These are phyloP conservation scores for Spinus pinus DNA, from an alignment of 2,797 vertebrate genomes.

Conservation along the genomic window DNA sequence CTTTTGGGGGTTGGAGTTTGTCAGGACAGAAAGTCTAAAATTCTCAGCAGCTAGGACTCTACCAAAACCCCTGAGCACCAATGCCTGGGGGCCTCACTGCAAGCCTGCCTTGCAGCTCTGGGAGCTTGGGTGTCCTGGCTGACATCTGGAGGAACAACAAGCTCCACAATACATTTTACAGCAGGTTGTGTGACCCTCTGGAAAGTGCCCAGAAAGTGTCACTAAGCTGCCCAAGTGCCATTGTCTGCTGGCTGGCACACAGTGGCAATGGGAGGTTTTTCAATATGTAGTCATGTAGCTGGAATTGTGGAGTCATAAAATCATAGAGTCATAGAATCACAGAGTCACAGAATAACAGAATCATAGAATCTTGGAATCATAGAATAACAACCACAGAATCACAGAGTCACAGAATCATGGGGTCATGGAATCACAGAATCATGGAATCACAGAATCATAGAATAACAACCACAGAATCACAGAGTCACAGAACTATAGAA, in stretches of 20 bases:
- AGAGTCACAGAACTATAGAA: too few relatives aligned
- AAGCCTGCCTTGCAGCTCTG: background rate
- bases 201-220: background rate
- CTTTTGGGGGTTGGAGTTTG: background rate
- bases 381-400: too few relatives aligned
- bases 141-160: background rate
- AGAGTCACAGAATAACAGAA: rapidly evolving
- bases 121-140: background rate
- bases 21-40: background rate
- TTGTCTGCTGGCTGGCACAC: background rate
- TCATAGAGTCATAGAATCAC: rapidly evolving
- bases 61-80: rapidly evolving
- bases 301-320: background rate
- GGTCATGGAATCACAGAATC: background rate
- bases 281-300: background rate
- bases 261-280: background rate
- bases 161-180: background rate
- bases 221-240: rapidly evolving
- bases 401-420: too few relatives aligned
- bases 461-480: rapidly evolving
- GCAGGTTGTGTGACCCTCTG: background rate
- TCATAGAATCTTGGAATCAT: too few relatives aligned
- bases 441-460: rapidly evolving
- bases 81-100: background rate
- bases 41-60: background rate